Percentiles rank a stretch among this genome's conserved stretches.
Evolutionary conservation across 2,797 vertebrate species (phyloP).

Genomic region (Cygnus olor): DNA sequence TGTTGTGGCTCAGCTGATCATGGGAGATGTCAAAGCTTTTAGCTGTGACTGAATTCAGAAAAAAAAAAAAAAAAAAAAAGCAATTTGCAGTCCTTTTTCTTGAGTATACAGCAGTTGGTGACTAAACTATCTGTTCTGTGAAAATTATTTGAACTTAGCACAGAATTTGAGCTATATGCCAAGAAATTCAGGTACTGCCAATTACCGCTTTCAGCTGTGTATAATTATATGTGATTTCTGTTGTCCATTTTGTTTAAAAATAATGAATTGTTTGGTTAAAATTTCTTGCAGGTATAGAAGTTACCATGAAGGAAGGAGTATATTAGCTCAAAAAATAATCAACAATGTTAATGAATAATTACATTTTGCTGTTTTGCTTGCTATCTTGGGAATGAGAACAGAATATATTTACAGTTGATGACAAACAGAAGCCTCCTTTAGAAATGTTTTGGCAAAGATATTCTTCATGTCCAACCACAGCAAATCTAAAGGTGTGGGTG

Average conservation of each 20-base stretch:
- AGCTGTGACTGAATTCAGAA: not conserved
- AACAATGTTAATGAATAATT: not conserved
- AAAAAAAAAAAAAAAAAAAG: conserved; percentile 4
- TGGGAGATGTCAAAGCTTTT: not conserved
- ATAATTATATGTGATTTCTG: not conserved
- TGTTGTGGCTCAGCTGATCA: not conserved
- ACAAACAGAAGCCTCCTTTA: not conserved
- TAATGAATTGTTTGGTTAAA: not conserved
- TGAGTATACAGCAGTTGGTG: not conserved
- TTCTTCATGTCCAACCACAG: not conserved
- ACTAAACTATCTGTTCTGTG: conserved; percentile 34
- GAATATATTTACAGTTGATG: not conserved
- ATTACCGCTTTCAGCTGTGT: not conserved
- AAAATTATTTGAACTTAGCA: conserved; percentile 13
- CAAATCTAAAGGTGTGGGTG: not conserved
- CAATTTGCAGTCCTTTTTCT: not conserved
- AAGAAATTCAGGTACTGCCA: conserved; percentile 3
- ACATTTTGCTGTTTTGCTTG: not conserved
- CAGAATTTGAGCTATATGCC: not conserved
- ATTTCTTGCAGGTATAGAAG: not conserved
- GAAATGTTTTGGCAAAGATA: not conserved
- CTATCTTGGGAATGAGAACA: not conserved
- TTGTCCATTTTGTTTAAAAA: not conserved
- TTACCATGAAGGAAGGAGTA: not conserved
- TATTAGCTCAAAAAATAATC: not conserved